Evolutionary conservation across 1,140 invertebrate species (phyloP), one percentile per base, ranked within the genome.

Genomic region (Leptopilina boulardi): DNA sequence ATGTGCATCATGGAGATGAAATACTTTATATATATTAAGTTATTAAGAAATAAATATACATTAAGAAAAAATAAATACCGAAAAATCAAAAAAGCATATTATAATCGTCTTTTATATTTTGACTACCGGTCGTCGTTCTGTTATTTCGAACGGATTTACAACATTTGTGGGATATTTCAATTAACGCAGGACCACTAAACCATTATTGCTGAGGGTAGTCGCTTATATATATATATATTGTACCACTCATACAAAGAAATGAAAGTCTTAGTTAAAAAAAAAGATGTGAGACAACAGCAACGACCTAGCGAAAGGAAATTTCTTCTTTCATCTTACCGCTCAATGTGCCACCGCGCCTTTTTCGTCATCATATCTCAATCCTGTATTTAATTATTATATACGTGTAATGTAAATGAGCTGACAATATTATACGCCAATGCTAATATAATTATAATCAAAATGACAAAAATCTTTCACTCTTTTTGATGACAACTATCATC

Each of bases 301-400:
- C 19, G 75, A 80, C 34, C 34, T 38, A 38, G 34, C 34, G 34
- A 38, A 38, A 70, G 44, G 51, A 77, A 30, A 51, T 19, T 30
- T 34, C 73, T 11, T 23, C 84, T 86, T 86, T 86, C 70, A 86
- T 86, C 84, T 85, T n/a, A 78, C 83, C 85, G 84, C 56, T 23
- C 15, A 30, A 74, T 41, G 1, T 30, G 59, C 26, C 59, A 66
- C 59, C 59, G 59, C 26, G 59, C 26, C 13, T n/a, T 66, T 66
- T 66, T 66, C 59, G 59, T 66, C 15, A 66, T 18, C 8, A 23
- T 66, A 15, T 66, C 59, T 66, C 59, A 66, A 66, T 66, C 26
- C 59, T 15, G 59, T 11, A 66, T 66, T 66, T 66, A 30, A 66
- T 66, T 66, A 66, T 30, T 66, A 30, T n/a, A 66, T 66, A 66